Conservation (phyloP, 2,797 vertebrate species). For the Eulemur albifrons region DNA sequence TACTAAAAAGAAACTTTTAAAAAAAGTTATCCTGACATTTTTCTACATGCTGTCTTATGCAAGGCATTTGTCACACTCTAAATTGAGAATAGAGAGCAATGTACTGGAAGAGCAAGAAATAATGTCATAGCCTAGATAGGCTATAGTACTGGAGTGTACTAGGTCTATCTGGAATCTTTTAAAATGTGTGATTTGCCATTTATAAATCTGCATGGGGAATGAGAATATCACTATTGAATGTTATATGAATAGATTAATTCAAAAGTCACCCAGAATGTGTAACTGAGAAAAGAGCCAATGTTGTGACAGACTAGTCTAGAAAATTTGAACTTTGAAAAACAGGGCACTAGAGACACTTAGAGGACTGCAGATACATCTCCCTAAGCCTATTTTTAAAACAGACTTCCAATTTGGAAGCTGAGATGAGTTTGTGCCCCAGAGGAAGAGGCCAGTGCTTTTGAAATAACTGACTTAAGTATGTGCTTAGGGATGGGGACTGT, state of each 20-base stretch:
- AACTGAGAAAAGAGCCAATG: conserved; percentile 5
- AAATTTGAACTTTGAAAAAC: conserved; percentile 25
- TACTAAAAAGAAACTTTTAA: background rate
- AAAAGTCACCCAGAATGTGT: background rate
- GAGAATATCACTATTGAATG: background rate
- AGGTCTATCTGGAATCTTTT: background rate
- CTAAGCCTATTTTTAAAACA: conserved; percentile 30
- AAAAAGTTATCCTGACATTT: background rate
- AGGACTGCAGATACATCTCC: background rate
- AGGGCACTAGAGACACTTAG: conserved; percentile 17
- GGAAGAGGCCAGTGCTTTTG: background rate
- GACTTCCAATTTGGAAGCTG: background rate
- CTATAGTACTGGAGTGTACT: background rate
- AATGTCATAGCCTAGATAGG: background rate
- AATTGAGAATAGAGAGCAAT: background rate
- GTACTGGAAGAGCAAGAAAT: background rate
- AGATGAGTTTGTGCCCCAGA: conserved; percentile 33
- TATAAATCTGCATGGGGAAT: background rate
- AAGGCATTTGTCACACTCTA: background rate
- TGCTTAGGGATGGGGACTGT: background rate
- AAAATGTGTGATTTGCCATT: background rate
- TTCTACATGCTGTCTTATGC: background rate
- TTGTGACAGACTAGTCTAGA: background rate
- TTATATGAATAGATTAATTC: background rate
- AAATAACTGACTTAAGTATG: background rate